Evolutionary conservation across 2,113 vertebrate species (phyloP).

Genomic region (Meriones unguiculatus): DNA sequence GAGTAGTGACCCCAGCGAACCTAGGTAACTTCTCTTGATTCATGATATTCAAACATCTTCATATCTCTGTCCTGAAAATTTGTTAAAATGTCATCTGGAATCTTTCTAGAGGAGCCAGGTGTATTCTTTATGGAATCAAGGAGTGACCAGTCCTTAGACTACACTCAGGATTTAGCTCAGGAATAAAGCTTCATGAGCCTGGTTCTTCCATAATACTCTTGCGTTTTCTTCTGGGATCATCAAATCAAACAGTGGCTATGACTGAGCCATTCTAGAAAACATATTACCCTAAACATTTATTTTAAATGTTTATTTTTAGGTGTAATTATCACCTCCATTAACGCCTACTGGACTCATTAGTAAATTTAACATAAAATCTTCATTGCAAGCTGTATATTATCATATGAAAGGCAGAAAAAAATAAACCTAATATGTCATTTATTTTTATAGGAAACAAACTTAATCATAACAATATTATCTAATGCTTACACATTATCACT

Average conservation of each 20-base stretch:
- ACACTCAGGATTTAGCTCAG: not conserved
- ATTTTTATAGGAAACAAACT: constrained; percentile 32
- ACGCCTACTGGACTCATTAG: not conserved
- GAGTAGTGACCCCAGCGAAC: not conserved
- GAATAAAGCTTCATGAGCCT: not conserved
- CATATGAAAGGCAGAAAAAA: constrained; percentile 3
- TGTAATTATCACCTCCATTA: not conserved
- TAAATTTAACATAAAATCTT: constrained; percentile 27
- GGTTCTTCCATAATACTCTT: not conserved
- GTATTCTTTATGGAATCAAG: not conserved
- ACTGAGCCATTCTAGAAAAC: not conserved
- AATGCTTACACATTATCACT: not conserved
- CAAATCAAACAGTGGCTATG: not conserved
- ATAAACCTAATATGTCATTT: not conserved
- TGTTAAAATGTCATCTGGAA: not conserved
- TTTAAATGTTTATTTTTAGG: not conserved
- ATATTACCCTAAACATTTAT: not conserved
- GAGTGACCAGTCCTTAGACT: not conserved
- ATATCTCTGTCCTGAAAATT: not conserved
- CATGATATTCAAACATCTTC: constrained; percentile 24
- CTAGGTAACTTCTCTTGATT: not conserved
- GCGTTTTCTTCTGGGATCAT: not conserved
- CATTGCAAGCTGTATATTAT: not conserved
- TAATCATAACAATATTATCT: not conserved
- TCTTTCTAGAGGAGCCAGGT: not conserved